phyloP scores from a whole-genome alignment of 2,113 vertebrate genomes.

The Psilopsiagon aurifrons region DNA sequence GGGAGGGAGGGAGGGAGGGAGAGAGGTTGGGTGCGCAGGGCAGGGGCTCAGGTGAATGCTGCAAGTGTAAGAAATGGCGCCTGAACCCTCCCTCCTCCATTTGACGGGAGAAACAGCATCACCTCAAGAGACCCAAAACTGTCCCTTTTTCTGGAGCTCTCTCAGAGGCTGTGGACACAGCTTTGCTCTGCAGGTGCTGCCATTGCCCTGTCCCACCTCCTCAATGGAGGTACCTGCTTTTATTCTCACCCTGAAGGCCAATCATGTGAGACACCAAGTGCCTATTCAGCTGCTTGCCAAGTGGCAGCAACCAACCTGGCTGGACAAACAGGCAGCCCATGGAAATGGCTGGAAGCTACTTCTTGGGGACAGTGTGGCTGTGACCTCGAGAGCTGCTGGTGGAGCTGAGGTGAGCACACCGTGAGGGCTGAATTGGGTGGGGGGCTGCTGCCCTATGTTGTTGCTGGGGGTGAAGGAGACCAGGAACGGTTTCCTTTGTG shows the following conservation, averaged over 20 bases:
- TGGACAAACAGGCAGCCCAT: rapidly evolving
- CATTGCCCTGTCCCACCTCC: not conserved
- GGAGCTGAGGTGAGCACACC: not conserved
- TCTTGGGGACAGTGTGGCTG: rapidly evolving
- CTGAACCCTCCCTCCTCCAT: no score
- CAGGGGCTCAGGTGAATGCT: rapidly evolving
- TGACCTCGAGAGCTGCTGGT: rapidly evolving
- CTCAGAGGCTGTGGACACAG: no score
- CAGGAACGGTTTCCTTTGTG: rapidly evolving
- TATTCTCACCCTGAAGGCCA: no score
- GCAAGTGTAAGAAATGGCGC: not conserved
- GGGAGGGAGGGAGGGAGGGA: no score
- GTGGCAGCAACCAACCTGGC: rapidly evolving
- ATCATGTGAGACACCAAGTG: rapidly evolving
- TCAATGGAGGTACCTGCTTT: rapidly evolving
- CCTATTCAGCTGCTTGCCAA: rapidly evolving
- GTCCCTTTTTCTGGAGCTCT: not conserved
- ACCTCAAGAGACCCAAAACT: rapidly evolving
- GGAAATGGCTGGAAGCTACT: not conserved
- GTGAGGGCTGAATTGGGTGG: rapidly evolving
- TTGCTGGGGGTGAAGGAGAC: rapidly evolving
- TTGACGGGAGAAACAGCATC: rapidly evolving
- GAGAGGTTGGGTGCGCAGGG: no score
- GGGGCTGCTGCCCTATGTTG: not conserved
- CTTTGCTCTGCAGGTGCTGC: not conserved